Evolutionary conservation across 1,140 invertebrate genomes (phyloP).

Genomic region (Bombus breviceps): DNA sequence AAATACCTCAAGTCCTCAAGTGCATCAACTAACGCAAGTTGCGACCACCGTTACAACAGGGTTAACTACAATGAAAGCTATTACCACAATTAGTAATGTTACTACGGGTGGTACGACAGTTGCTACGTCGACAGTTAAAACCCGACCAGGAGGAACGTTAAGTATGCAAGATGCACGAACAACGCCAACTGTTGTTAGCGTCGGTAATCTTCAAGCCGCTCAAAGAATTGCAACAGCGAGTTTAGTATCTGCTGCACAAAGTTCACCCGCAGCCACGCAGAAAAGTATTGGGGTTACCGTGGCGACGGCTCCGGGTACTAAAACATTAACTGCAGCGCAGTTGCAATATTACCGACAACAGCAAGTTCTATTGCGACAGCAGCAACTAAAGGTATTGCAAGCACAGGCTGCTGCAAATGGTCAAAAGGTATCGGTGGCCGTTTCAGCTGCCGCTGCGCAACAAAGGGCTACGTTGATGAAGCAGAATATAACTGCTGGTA

Average conservation of each 20-base stretch:
- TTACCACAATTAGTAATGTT: conserved; percentile 71
- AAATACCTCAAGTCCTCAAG: conserved; percentile 61
- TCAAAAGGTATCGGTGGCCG: conserved; percentile 78
- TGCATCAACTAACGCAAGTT: conserved; percentile 73
- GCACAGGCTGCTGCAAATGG: conserved; percentile 71
- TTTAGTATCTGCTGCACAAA: conserved; percentile 75
- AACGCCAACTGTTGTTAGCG: conserved; percentile 74
- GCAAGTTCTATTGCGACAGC: conserved; percentile 79
- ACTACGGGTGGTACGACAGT: conserved; percentile 64
- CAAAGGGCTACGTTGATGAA: conserved; percentile 79
- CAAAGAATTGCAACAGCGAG: conserved; percentile 75
- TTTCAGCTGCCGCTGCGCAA: conserved; percentile 70
- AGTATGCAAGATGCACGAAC: conserved; percentile 75
- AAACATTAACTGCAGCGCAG: conserved; percentile 83
- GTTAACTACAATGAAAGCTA: conserved; percentile 72
- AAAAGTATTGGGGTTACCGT: conserved; percentile 78
- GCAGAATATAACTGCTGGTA: conserved; percentile 79
- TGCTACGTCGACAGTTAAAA: conserved; percentile 72
- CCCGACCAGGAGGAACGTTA: conserved; percentile 70
- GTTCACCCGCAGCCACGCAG: conserved; percentile 68
- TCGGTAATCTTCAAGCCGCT: conserved; percentile 75
- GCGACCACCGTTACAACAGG: conserved; percentile 65
- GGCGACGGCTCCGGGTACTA: conserved; percentile 76
- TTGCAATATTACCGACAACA: conserved; percentile 83
- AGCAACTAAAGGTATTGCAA: conserved; percentile 77